Evolutionary conservation across 2,888 invertebrate species (phyloP).

Genomic region (Campoplex nolae): DNA sequence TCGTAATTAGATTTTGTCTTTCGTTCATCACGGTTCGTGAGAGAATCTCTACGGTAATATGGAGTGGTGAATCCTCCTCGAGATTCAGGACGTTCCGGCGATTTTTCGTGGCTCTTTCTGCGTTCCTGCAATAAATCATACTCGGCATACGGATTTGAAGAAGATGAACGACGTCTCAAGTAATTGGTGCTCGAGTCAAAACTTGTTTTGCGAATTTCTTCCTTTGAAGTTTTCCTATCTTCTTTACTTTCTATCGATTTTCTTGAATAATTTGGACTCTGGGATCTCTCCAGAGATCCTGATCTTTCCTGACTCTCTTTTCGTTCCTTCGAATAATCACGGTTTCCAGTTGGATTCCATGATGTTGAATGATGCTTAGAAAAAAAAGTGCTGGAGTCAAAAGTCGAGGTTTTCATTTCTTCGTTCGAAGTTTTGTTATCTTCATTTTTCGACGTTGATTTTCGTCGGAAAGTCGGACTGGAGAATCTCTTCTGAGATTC

Average conservation of each 20-base stretch:
- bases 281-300: conserved; percentile 13
- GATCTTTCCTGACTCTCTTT: conserved; percentile 6
- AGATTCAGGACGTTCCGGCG: conserved; percentile 38
- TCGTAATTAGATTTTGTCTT: conserved; percentile 11
- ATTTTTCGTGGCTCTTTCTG: conserved; percentile 23
- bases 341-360: not conserved
- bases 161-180: not conserved
- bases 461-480: conserved; percentile 43
- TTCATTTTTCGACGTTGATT: conserved; percentile 27
- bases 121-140: not conserved
- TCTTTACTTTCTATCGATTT: not conserved
- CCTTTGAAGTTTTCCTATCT: not conserved
- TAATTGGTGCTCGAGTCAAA: not conserved
- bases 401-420: conserved; percentile 3
- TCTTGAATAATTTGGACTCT: conserved; percentile 24
- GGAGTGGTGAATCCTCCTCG: conserved; percentile 29
- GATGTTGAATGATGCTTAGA: not conserved
- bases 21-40: conserved; percentile 20
- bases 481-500: conserved; percentile 35
- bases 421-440: not conserved
- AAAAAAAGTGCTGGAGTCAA: conserved; percentile 49
- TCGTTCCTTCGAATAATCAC: not conserved
- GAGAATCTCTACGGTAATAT: conserved; percentile 40
- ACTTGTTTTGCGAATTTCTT: conserved; percentile 1
- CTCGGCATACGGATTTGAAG: not conserved